These are phyloP conservation scores for Phorcus lineatus DNA, from an alignment of 2,888 invertebrate species.

Conservation along the genomic window DNA sequence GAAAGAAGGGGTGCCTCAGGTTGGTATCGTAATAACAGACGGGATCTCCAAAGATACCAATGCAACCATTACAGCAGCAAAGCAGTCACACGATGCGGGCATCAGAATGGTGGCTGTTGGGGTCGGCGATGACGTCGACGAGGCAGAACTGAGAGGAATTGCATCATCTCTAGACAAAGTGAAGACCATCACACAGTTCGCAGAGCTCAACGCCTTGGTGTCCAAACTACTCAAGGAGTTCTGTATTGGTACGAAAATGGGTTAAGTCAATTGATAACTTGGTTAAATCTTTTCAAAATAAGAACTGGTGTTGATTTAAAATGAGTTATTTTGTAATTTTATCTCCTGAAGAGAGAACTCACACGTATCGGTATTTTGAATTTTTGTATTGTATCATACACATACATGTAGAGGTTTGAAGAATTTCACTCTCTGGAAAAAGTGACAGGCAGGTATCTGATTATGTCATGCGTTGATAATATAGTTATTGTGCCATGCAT, in stretches of 20 bases:
- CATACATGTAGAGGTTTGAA: too few species aligned
- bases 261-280: too few species aligned
- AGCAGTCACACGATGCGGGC: constrained; percentile 61
- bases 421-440: too few species aligned
- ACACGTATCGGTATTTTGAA: too few species aligned
- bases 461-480: too few species aligned
- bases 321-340: too few species aligned
- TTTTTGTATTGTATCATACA: too few species aligned
- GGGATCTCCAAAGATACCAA: constrained; percentile 62
- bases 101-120: constrained; percentile 70
- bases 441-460: too few species aligned
- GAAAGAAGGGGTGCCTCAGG: constrained; percentile 54
- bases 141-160: constrained; percentile 16
- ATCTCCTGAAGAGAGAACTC: too few species aligned
- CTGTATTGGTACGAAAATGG: not conserved
- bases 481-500: too few species aligned
- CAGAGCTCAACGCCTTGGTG: not conserved
- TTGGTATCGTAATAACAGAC: constrained; percentile 72
- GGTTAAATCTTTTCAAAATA: too few species aligned
- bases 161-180: not conserved
- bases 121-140: constrained; percentile 54
- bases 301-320: too few species aligned
- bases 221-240: not conserved
- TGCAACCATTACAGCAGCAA: constrained; percentile 71
- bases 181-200: not conserved